phyloP scores from a whole-genome alignment of 2,113 vertebrate species.

The Tauraco erythrolophus region DNA sequence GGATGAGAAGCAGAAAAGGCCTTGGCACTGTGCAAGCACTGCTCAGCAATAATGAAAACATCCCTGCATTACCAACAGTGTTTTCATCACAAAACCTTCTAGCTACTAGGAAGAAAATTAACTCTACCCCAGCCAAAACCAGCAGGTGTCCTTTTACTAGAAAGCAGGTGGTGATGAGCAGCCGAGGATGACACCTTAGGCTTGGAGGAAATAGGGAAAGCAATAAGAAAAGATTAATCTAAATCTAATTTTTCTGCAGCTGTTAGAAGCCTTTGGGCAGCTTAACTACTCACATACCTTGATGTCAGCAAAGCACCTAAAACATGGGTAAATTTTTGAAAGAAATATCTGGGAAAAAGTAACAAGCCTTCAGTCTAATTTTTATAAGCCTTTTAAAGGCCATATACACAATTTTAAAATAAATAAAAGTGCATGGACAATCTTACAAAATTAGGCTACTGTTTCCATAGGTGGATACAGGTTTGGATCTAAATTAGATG shows the following conservation, averaged over 20 bases:
- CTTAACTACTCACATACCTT: neutral
- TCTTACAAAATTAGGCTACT: neutral
- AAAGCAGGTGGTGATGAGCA: neutral
- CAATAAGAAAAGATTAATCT: conserved; percentile 15
- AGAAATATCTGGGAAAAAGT: neutral
- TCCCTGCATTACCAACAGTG: no score
- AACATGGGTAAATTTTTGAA: neutral
- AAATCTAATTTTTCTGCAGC: conserved; percentile 22
- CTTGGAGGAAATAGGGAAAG: neutral
- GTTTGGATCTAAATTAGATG: neutral
- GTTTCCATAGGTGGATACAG: neutral
- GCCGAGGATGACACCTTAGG: neutral
- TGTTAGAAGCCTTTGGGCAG: conserved; percentile 16
- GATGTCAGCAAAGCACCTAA: neutral
- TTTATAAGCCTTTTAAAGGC: neutral
- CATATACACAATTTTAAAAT: neutral
- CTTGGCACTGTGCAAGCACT: no score
- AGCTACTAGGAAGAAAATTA: no score
- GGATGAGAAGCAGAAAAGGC: no score
- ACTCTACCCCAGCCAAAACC: no score
- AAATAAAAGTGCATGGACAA: neutral
- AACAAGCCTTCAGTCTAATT: neutral
- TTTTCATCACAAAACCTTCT: no score
- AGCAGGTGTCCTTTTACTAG: neutral
- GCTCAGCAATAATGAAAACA: no score